Percentiles rank a stretch among this genome's conserved stretches.
Evolutionary conservation across 2,888 invertebrate species (phyloP).

Genomic region (Ophraella communa): DNA sequence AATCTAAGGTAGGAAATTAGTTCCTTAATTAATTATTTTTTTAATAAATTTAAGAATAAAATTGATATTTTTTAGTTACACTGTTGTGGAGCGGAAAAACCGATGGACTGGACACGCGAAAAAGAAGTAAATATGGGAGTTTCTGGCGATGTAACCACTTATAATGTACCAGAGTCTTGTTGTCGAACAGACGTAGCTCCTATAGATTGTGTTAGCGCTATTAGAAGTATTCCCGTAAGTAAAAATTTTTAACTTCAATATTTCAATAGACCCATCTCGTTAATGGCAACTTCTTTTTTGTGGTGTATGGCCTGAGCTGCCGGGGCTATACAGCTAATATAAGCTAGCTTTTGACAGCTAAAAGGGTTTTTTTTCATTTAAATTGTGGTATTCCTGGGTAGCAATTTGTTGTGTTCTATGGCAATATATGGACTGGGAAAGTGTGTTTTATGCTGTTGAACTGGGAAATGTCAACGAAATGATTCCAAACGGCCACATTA

Average conservation of each 20-base stretch:
- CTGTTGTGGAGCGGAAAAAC: slow-evolving; percentile 80
- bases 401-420: too few relatives aligned
- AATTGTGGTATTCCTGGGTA: too few relatives aligned
- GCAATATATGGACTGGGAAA: too few relatives aligned
- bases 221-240: slow-evolving; percentile 41
- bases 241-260: background rate
- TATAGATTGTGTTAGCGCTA: slow-evolving; percentile 62
- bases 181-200: slow-evolving; percentile 64
- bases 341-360: too few relatives aligned
- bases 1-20: slow-evolving; percentile 64
- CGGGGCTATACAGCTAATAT: too few relatives aligned
- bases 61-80: slow-evolving; percentile 63
- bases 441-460: too few relatives aligned
- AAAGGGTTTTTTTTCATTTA: too few relatives aligned
- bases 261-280: background rate
- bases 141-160: slow-evolving; percentile 62
- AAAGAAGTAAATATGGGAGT: slow-evolving; percentile 64
- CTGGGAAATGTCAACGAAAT: too few relatives aligned
- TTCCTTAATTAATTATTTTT: too few relatives aligned
- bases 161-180: slow-evolving; percentile 66
- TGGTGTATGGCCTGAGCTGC: too few relatives aligned
- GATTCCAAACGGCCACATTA: too few relatives aligned
- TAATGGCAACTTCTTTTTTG: too few relatives aligned
- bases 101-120: slow-evolving; percentile 74
- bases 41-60: background rate